Conservation (phyloP, 1,140 invertebrate genomes). For the Bilobella aurantiaca region DNA sequence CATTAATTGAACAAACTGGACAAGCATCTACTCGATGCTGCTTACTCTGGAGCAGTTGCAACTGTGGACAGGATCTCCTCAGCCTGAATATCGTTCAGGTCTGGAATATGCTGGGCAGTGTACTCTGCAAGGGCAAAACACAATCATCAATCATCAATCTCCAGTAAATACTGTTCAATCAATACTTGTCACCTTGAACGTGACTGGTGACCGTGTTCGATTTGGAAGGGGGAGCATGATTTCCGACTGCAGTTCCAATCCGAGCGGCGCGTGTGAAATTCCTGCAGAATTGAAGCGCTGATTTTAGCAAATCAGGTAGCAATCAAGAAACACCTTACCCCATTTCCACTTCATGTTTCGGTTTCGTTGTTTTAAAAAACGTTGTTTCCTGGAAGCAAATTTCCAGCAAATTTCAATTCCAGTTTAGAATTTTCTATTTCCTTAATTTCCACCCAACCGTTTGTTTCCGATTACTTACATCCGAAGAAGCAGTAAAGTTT, state of each 20-base stretch:
- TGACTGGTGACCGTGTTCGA: no score
- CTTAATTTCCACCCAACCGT: background rate
- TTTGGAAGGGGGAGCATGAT: background rate
- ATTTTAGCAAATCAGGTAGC: no score
- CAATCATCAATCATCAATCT: background rate
- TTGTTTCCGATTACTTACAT: no score
- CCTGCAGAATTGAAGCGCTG: background rate
- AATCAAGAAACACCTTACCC: background rate
- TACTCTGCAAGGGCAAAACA: background rate
- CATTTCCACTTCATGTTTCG: background rate
- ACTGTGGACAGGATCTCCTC: conserved; percentile 28
- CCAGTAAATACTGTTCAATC: no score
- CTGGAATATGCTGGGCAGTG: conserved; percentile 26
- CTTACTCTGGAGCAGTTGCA: conserved; percentile 28
- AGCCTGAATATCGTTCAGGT: conserved; percentile 30
- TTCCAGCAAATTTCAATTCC: background rate
- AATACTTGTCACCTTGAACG: no score
- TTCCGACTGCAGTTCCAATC: background rate
- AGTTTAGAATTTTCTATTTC: background rate
- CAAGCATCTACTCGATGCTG: background rate
- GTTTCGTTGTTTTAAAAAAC: background rate
- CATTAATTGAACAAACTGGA: no score
- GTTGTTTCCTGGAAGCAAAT: background rate
- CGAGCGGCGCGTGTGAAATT: background rate
- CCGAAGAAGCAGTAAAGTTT: no score